Percentiles rank a stretch among this genome's conserved stretches.
Evolutionary conservation across 64 coral and sea anemone species (phyloP).

Genomic region (Exaiptasia diaphana): DNA sequence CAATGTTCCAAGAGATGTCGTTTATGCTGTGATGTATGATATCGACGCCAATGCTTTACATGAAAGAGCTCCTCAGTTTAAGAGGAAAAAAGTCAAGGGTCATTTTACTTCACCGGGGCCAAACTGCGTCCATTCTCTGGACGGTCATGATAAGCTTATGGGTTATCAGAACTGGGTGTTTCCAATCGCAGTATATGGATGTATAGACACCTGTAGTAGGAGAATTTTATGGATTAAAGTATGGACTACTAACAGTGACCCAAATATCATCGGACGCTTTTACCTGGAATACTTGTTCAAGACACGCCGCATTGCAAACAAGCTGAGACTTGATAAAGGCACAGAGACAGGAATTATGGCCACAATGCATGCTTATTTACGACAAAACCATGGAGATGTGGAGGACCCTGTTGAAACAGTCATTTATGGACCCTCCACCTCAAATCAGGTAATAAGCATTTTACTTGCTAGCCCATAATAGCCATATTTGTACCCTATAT

Average conservation of each 20-base stretch:
- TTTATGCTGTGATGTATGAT: slow-evolving; percentile 16
- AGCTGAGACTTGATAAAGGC: slow-evolving; percentile 28
- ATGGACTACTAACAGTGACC: slow-evolving; percentile 4
- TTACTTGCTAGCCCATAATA: too few relatives aligned
- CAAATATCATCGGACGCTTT: slow-evolving; percentile 24
- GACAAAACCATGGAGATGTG: slow-evolving; percentile 17
- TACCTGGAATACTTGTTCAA: slow-evolving; percentile 18
- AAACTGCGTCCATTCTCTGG: slow-evolving; percentile 14
- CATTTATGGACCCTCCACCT: slow-evolving; percentile 24
- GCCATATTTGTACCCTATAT: too few relatives aligned
- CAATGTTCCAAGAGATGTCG: neutral
- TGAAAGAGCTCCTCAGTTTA: neutral
- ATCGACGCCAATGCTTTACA: neutral
- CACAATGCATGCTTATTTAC: slow-evolving; percentile 40
- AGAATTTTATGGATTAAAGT: slow-evolving; percentile 3
- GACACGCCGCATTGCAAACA: neutral
- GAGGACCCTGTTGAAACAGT: slow-evolving; percentile 4
- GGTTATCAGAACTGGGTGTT: slow-evolving; percentile 15
- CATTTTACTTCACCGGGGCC: slow-evolving; percentile 3
- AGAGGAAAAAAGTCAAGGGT: slow-evolving; percentile 24
- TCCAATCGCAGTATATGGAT: slow-evolving; percentile 37
- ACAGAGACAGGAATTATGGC: slow-evolving; percentile 42
- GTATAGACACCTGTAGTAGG: slow-evolving; percentile 13
- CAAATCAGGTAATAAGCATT: slow-evolving; percentile 49
- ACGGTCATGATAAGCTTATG: slow-evolving; percentile 30